These are phyloP conservation scores for Spheniscus mendiculus DNA, from an alignment of 2,113 vertebrate species.

Conservation along the genomic window DNA sequence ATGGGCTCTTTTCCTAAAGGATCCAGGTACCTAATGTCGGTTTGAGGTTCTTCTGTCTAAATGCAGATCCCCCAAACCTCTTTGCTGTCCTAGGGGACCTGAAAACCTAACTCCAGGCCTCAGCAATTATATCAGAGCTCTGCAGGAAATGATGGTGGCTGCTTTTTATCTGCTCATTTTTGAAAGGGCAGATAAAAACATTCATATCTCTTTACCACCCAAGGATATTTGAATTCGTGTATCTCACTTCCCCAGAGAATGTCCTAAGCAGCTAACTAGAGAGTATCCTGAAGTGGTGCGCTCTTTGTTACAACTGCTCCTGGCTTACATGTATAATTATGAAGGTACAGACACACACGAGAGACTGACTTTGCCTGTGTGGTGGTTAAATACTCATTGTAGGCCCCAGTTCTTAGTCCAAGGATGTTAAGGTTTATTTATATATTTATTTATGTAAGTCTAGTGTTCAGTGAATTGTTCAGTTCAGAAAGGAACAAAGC, in stretches of 20 bases:
- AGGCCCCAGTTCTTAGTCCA: background rate
- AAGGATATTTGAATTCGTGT: fast-evolving
- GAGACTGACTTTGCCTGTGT: background rate
- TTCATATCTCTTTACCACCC: fast-evolving
- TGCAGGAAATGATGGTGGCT: background rate
- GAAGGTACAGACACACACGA: background rate
- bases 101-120: background rate
- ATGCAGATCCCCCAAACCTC: background rate
- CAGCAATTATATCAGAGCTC: background rate
- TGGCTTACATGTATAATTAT: background rate
- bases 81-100: background rate
- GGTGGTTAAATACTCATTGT: background rate
- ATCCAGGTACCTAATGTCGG: background rate
- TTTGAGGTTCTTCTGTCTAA: background rate
- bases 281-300: background rate
- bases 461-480: background rate
- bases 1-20: background rate
- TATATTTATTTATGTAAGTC: background rate
- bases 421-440: background rate
- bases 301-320: background rate
- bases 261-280: background rate
- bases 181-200: background rate
- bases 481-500: background rate
- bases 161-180: background rate
- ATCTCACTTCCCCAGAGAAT: background rate